Percentiles rank a stretch among this genome's conserved stretches.
Conservation (phyloP, 2,113 vertebrate genomes). For the Mustela lutreola region DNA sequence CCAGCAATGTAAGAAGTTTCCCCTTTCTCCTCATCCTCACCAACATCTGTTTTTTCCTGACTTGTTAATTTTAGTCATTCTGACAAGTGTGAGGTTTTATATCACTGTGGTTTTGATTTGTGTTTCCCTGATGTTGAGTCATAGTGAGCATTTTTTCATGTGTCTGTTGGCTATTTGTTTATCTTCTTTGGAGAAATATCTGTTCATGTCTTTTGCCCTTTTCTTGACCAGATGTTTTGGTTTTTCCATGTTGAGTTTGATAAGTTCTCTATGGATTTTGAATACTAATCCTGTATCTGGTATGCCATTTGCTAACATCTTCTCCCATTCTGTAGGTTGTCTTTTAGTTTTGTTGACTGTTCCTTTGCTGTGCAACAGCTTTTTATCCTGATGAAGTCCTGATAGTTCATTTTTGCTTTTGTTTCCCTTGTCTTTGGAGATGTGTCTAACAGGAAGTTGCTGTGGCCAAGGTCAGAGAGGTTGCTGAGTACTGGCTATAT, state of each 20-base stretch:
- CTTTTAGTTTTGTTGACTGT: neutral
- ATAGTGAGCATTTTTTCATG: neutral
- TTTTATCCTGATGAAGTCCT: neutral
- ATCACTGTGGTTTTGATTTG: neutral
- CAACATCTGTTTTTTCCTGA: neutral
- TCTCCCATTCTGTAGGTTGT: neutral
- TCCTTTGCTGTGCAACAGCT: neutral
- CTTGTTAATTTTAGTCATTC: neutral
- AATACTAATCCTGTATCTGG: neutral
- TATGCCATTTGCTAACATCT: neutral
- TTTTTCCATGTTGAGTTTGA: neutral
- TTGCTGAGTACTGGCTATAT: neutral
- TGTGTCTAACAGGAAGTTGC: neutral
- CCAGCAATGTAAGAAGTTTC: neutral
- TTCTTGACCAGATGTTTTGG: neutral
- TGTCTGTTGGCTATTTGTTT: neutral
- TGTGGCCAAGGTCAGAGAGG: neutral
- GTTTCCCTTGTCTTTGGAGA: neutral
- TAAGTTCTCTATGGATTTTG: neutral
- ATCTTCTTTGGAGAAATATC: neutral
- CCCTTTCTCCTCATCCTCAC: neutral
- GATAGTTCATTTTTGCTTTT: neutral
- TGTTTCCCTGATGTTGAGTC: neutral
- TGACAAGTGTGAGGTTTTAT: neutral
- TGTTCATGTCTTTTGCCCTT: neutral